Evolutionary conservation across 2,113 vertebrate species (phyloP).

Genomic region (Zosterops borbonicus): DNA sequence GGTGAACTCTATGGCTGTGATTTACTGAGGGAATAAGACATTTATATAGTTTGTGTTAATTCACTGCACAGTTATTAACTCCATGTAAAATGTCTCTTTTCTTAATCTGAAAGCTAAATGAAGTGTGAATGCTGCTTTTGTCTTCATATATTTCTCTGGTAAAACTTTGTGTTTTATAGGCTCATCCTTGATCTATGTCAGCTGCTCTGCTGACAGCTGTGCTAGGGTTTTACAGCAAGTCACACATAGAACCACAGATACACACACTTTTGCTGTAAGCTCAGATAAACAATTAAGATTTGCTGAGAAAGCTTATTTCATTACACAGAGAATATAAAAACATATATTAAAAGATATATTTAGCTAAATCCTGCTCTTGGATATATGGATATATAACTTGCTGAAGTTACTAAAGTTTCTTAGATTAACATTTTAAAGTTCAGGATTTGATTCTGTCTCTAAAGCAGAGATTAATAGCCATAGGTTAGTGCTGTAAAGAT

Average conservation of each 20-base stretch:
- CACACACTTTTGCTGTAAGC: neutral
- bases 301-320: neutral
- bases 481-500: neutral
- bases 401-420: neutral
- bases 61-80: accelerated
- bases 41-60: neutral
- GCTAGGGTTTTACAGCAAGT: neutral
- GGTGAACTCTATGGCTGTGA: neutral
- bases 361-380: neutral
- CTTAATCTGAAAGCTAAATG: neutral
- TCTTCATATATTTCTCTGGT: neutral
- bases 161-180: neutral
- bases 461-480: neutral
- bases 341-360: neutral
- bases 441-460: neutral
- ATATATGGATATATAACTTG: neutral
- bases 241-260: neutral
- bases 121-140: neutral
- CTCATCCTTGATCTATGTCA: neutral
- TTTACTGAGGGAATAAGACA: neutral
- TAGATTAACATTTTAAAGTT: neutral
- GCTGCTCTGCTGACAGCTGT: neutral
- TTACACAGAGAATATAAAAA: neutral
- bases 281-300: neutral
- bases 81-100: neutral